Evolutionary conservation across 2,113 vertebrate species (phyloP).

Genomic region (Odobenus rosmarus): DNA sequence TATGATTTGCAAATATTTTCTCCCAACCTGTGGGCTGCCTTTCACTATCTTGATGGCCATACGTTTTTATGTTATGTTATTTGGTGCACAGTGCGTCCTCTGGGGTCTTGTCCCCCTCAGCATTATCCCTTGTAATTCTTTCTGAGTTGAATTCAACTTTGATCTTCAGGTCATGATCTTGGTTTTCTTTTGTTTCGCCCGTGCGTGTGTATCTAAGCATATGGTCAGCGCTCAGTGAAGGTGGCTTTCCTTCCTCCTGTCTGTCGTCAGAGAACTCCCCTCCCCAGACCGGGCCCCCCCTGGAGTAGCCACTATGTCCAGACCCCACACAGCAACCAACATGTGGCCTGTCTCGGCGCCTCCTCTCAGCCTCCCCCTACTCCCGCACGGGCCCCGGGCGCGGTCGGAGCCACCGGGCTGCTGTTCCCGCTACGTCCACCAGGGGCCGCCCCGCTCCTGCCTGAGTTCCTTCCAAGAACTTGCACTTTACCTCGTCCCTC

Average conservation of each 20-base stretch:
- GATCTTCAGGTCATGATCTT: neutral
- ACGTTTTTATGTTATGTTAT: neutral
- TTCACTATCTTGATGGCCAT: neutral
- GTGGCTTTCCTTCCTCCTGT: neutral
- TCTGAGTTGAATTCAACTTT: neutral
- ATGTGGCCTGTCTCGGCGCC: accelerated
- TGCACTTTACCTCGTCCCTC: neutral
- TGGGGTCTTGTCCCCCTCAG: neutral
- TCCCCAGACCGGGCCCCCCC: neutral
- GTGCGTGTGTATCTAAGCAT: neutral
- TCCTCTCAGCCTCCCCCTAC: no score
- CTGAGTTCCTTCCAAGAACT: neutral
- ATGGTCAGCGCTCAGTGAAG: neutral
- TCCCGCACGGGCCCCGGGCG: neutral
- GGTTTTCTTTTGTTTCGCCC: neutral
- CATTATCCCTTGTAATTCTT: neutral
- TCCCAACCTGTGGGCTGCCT: neutral
- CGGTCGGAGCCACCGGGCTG: neutral
- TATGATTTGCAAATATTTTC: neutral
- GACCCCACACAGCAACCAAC: neutral
- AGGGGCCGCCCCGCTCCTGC: conserved; percentile 62
- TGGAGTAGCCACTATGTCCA: neutral
- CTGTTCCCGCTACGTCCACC: conserved; percentile 29
- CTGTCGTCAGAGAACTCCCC: neutral
- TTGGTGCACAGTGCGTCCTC: neutral